Evolutionary conservation across 2,888 invertebrate species (phyloP).

Genomic region (Dastarcus helophoroides): DNA sequence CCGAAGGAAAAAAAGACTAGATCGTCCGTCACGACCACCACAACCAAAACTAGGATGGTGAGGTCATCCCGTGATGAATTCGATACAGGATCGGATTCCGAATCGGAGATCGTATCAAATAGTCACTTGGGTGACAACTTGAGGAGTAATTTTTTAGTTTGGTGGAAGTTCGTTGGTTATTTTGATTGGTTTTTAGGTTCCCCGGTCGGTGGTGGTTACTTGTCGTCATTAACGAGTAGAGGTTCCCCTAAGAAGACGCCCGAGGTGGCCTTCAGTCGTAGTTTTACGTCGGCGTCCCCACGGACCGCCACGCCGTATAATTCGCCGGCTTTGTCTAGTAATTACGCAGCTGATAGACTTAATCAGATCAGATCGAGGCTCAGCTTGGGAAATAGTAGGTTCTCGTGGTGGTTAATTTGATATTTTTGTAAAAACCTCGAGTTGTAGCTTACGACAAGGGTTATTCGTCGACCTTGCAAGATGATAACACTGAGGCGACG

Average conservation of each 20-base stretch:
- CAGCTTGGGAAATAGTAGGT: slow-evolving; percentile 41
- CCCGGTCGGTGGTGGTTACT: too few species aligned
- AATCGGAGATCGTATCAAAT: slow-evolving; percentile 48
- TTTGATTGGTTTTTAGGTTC: too few species aligned
- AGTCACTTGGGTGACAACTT: too few species aligned
- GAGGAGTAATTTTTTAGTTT: too few species aligned
- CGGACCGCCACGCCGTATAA: slow-evolving; percentile 26
- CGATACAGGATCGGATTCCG: slow-evolving; percentile 62
- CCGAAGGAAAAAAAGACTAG: slow-evolving; percentile 5
- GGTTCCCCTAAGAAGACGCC: slow-evolving; percentile 9
- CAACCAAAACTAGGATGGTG: slow-evolving; percentile 42
- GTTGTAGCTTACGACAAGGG: slow-evolving; percentile 1
- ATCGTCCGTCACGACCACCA: slow-evolving; percentile 24
- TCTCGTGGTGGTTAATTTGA: slow-evolving; percentile 8
- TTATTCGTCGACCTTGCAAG: slow-evolving; percentile 4
- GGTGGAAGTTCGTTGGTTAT: too few species aligned
- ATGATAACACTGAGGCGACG: slow-evolving; percentile 45
- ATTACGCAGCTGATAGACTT: slow-evolving; percentile 41
- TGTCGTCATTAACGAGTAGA: too few species aligned
- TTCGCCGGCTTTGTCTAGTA: slow-evolving; percentile 19
- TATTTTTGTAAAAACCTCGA: not conserved
- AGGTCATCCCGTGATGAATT: slow-evolving; percentile 43
- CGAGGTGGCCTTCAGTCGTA: slow-evolving; percentile 9
- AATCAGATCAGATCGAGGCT: slow-evolving; percentile 48
- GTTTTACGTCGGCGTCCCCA: slow-evolving; percentile 34